Evolutionary conservation across 1,140 invertebrate species (phyloP), one percentile per base, ranked within the genome.

Genomic region (Drosophila melanica): DNA sequence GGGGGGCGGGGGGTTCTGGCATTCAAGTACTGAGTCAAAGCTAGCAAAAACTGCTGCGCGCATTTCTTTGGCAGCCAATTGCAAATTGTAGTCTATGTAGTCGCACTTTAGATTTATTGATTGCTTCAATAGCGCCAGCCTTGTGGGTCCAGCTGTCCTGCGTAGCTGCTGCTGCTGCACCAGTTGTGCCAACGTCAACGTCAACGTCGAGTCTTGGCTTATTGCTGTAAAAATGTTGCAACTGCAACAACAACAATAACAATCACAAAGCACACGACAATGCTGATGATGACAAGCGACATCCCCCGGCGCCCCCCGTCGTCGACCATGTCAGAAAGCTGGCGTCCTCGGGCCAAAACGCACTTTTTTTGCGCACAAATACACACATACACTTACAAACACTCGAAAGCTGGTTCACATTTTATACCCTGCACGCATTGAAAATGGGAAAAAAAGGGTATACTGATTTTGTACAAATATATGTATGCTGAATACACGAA

Each of bases 101-200:
- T 87, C 77, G 71, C 82, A 87, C 82, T 86, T 86, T 67, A 86
- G 82, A 87, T 86, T 86, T 87, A 86, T 86, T 87, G 82, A 87
- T 86, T 86, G 75, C 77, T 80, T 82, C 79, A 82, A 74, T 71
- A 51, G 75, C 71, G 47, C 47, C 20, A 75, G 59, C 75, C 75
- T 79, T 81, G 79, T 51, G 64, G 60, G 33, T 55, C 55, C 48
- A 59, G 18, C 41, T 63, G 77, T 64, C 73, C 81, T 66, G 60
- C 63, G 57, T 73, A 47, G 23, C 47, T 69, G 70, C 42, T n/a
- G 12, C 5, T 41, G 39, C 39, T 14, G 44, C 44, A 27, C n/a
- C 65, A 62, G 16, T 60, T 16, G 23, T 63, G 57, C 47, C 63
- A 62, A 18, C 53, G 20, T 41, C 45, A 51, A 48, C 65, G 59